A percentile compares a stretch with the other conserved stretches of the same genome.
Evolutionary conservation across 2,888 invertebrate genomes (phyloP).

Genomic region (Ernsta delagoae): DNA sequence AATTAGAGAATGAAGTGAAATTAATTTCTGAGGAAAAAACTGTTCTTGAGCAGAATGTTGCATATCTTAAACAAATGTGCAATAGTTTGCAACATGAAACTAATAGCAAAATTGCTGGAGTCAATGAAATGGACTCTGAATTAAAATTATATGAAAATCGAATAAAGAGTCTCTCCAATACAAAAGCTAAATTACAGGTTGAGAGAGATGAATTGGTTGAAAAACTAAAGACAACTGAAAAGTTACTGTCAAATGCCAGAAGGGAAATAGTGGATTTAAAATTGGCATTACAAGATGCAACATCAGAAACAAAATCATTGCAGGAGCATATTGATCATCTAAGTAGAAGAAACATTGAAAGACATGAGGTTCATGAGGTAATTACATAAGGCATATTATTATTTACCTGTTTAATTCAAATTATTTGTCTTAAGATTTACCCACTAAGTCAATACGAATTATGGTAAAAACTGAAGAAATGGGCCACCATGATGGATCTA

Average conservation of each 20-base stretch:
- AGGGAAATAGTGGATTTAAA: slow-evolving; percentile 87
- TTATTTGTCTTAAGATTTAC: neutral
- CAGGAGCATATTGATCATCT: slow-evolving; percentile 78
- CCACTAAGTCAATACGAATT: no score
- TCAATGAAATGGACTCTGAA: slow-evolving; percentile 68
- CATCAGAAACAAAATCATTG: slow-evolving; percentile 84
- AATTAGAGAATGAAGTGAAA: slow-evolving; percentile 75
- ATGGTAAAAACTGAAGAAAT: no score
- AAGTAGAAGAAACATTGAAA: slow-evolving; percentile 50
- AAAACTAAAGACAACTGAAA: slow-evolving; percentile 84
- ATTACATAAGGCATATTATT: neutral
- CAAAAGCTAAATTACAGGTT: slow-evolving; percentile 86
- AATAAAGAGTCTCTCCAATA: slow-evolving; percentile 76
- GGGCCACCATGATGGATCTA: no score
- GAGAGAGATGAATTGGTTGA: slow-evolving; percentile 86
- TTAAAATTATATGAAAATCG: slow-evolving; percentile 76
- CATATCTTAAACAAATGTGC: slow-evolving; percentile 76
- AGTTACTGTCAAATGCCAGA: slow-evolving; percentile 88
- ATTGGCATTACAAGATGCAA: slow-evolving; percentile 86
- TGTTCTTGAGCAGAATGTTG: slow-evolving; percentile 72
- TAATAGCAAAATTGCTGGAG: slow-evolving; percentile 52
- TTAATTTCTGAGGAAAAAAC: slow-evolving; percentile 72
- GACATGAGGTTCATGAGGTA: slow-evolving; percentile 63
- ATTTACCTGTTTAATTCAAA: no score
- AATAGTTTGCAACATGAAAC: slow-evolving; percentile 65